Base-by-base conservation (phyloP, 2,797 vertebrate genomes). In the Poeciliopsis turneri region DNA sequence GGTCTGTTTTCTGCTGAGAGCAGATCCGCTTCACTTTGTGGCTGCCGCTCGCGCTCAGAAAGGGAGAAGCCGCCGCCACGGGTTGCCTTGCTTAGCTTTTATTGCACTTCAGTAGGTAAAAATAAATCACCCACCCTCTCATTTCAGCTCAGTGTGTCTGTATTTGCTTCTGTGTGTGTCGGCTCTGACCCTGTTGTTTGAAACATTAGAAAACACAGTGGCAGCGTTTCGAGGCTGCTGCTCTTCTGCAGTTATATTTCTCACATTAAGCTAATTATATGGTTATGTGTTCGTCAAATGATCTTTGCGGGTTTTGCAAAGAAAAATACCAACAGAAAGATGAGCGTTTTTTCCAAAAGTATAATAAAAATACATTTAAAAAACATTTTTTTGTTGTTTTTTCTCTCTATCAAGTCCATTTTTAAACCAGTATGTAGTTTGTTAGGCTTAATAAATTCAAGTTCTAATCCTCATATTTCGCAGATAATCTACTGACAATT, bases 141-240 rank as follows among this genome's bases (percentile, higher is more conserved):
- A n/a, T 78, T 75, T 73, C 39, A 0, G 28, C 33, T 55, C 53
- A 46, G 36, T 72, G 73, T 78, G 3, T 78, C 28, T 61, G 30
- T 75, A 41, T 83, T 69, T 75, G 46, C 45, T 46, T 78, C 13
- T 78, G 11, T 53, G 30, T 30, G 39, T 30, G 71, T 76, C 0
- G 47, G 76, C 25, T 59, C 80, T 79, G 81, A 77, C 83, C 81
- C 77, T 49, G 71, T 68, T 83, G 79, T 81, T 47, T 75, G 77
- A 79, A 85, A 72, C 64, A 5, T 55, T 41, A 10, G 53, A 75
- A 75, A 70, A 78, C 39, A 75, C 39, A 77, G 46, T 5, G 12
- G 8, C 53, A 81, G 41, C 15, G 72, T 81, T 72, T 73, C 59
- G 16, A n/a, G 68, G 68, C 41, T 61, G 47, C 47, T 49, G 11